Conservation (phyloP, 2,888 invertebrate species). For the Phytoseiulus persimilis region DNA sequence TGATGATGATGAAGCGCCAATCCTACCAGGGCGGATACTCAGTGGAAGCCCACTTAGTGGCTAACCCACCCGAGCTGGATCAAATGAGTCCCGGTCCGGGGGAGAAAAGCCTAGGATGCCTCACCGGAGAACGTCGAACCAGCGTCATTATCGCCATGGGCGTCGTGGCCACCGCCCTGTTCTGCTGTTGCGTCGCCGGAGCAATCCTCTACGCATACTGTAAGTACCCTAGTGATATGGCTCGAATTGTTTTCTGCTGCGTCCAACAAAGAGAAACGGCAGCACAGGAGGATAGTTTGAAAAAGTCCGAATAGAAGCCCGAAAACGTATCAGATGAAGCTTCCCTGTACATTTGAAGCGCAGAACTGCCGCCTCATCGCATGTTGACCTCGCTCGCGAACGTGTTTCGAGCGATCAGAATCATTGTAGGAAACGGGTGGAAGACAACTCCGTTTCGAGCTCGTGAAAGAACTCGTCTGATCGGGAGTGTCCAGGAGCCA, state of each 20-base stretch:
- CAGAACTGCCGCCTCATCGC: too few relatives aligned
- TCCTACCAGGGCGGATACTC: slow-evolving; percentile 36
- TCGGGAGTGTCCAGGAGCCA: too few relatives aligned
- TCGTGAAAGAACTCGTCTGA: too few relatives aligned
- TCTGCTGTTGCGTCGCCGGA: slow-evolving; percentile 33
- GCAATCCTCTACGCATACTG: slow-evolving; percentile 38
- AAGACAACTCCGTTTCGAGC: too few relatives aligned
- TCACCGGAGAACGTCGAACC: slow-evolving; percentile 17
- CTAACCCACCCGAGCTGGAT: slow-evolving; percentile 30
- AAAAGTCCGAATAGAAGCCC: too few relatives aligned
- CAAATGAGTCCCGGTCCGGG: slow-evolving; percentile 7
- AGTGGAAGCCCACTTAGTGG: slow-evolving; percentile 32
- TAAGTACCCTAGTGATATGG: neutral
- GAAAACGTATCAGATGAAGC: too few relatives aligned
- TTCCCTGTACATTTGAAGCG: too few relatives aligned
- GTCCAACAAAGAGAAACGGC: neutral
- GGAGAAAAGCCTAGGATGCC: slow-evolving; percentile 26
- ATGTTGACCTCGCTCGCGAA: too few relatives aligned
- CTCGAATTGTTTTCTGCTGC: neutral
- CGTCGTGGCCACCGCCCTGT: slow-evolving; percentile 37
- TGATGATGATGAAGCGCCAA: slow-evolving; percentile 32
- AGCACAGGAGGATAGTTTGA: too few relatives aligned
- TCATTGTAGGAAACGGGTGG: too few relatives aligned
- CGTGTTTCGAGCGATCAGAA: too few relatives aligned
- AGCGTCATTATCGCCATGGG: slow-evolving; percentile 34